A percentile compares a stretch with the other conserved stretches of the same genome.
phyloP scores from a whole-genome alignment of 1,140 invertebrate species.

The Papilio helenus region DNA sequence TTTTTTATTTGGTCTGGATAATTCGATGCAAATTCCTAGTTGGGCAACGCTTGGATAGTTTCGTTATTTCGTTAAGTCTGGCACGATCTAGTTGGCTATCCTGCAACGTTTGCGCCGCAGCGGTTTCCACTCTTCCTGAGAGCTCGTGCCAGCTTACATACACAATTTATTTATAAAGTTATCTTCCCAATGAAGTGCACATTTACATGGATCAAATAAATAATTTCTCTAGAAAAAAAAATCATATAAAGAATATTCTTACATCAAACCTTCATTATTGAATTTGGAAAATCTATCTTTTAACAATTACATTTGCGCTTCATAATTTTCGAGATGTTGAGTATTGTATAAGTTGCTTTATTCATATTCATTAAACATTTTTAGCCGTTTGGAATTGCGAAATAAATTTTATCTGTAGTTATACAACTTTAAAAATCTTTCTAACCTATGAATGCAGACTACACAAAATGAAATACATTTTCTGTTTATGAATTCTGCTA shows the following conservation, averaged over 20 bases:
- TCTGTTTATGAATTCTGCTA: background rate
- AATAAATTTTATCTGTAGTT: background rate
- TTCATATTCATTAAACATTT: background rate
- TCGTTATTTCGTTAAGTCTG: conserved; percentile 24
- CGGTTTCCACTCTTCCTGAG: conserved; percentile 7
- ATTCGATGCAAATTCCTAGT: background rate
- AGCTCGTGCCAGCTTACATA: background rate
- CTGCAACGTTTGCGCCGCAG: conserved; percentile 29
- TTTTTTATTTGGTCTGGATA: background rate
- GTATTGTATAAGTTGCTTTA: background rate
- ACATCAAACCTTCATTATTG: no score
- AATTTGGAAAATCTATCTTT: no score
- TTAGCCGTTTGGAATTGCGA: background rate
- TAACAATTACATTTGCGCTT: no score
- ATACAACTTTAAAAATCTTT: background rate
- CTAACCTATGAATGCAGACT: background rate
- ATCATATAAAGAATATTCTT: no score
- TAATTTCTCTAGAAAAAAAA: background rate
- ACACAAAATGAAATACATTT: conserved; percentile 1
- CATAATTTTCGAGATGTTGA: no score
- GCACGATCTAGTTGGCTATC: conserved; percentile 29
- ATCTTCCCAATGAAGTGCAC: background rate
- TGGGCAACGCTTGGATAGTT: conserved; percentile 12
- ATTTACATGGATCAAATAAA: background rate
- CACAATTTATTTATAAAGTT: conserved; percentile 16